Conservation (phyloP, 2,113 vertebrate genomes). For the Tenebrosternarchus preto region DNA sequence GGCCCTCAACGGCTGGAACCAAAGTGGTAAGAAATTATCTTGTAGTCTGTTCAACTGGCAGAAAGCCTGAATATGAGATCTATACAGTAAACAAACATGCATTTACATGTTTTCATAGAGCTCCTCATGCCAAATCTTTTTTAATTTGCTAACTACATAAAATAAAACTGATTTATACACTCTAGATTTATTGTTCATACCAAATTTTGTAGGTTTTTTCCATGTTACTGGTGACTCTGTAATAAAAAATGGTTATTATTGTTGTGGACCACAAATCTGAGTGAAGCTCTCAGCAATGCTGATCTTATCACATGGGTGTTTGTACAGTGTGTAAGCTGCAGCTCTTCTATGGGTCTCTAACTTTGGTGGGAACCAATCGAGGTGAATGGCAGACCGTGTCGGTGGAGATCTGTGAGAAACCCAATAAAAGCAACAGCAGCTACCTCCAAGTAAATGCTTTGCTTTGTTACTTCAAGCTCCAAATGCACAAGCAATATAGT, state of each 20-base stretch:
- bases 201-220: too few species aligned
- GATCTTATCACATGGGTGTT: slow-evolving; percentile 1
- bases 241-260: background rate
- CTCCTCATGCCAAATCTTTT: too few species aligned
- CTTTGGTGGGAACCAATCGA: background rate
- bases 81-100: background rate
- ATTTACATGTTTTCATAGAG: background rate
- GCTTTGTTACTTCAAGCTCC: background rate
- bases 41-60: background rate
- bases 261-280: background rate
- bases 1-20: slow-evolving; percentile 62
- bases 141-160: too few species aligned
- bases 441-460: slow-evolving; percentile 61
- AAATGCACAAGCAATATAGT: background rate
- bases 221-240: too few species aligned
- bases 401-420: accelerated
- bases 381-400: slow-evolving; percentile 64
- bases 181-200: too few species aligned
- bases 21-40: slow-evolving; percentile 15
- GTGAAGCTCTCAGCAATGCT: background rate
- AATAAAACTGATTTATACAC: too few species aligned
- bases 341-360: slow-evolving; percentile 44
- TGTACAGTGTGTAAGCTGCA: slow-evolving; percentile 62
- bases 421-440: slow-evolving; percentile 31
- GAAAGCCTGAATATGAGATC: background rate